Percentiles rank a stretch among this genome's conserved stretches.
Conservation (phyloP, 2,888 invertebrate species). For the Apotomis turbidana region DNA sequence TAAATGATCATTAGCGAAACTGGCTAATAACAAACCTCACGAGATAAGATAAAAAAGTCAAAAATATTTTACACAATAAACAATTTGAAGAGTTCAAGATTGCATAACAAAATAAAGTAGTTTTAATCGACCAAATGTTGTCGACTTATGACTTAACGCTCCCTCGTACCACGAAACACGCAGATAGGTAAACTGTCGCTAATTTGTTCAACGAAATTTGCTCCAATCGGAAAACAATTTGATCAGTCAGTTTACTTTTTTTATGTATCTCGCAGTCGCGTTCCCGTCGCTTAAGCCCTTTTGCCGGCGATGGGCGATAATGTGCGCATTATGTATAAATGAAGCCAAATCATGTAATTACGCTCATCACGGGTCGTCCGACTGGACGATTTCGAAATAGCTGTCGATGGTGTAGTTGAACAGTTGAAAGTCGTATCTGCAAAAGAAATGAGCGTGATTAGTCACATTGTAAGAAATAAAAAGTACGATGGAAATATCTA, state of each 20-base stretch:
- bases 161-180: not conserved
- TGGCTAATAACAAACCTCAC: not conserved
- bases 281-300: conserved; percentile 6
- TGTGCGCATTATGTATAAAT: conserved; percentile 39
- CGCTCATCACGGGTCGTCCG: conserved; percentile 66
- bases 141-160: not conserved
- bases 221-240: not conserved
- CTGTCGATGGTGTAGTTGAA: conserved; percentile 92
- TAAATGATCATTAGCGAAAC: not conserved
- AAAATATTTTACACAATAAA: not conserved
- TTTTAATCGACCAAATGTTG: no score
- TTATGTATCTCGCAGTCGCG: not conserved
- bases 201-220: not conserved
- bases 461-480: not conserved
- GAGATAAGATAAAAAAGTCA: not conserved
- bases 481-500: no score
- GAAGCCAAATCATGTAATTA: conserved; percentile 31
- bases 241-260: not conserved
- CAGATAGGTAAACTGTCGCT: not conserved
- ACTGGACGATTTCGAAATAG: conserved; percentile 85
- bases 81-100: not conserved
- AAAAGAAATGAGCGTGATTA: conserved; percentile 56
- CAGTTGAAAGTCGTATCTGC: conserved; percentile 92
- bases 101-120: no score
- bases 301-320: not conserved